Conservation (phyloP, 2,888 invertebrate genomes). For the Microctonus brassicae region DNA sequence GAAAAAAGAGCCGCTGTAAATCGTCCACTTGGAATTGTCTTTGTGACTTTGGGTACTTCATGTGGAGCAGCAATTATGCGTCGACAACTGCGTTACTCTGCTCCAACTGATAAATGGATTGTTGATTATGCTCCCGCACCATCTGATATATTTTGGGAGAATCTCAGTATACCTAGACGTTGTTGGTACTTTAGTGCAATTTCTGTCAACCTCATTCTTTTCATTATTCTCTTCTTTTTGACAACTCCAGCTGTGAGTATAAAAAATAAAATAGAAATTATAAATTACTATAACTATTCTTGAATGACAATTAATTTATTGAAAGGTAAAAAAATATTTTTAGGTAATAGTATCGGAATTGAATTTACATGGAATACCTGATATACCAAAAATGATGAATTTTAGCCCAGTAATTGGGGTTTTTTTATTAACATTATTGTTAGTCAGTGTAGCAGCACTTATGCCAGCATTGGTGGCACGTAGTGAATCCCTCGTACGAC, state of each 20-base stretch:
- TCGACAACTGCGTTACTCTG: slow-evolving; percentile 60
- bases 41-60: slow-evolving; percentile 80
- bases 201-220: slow-evolving; percentile 83
- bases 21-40: slow-evolving; percentile 90
- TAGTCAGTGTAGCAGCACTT: slow-evolving; percentile 91
- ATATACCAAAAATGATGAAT: slow-evolving; percentile 70
- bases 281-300: background rate
- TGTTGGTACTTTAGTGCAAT: slow-evolving; percentile 90
- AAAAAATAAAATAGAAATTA: background rate
- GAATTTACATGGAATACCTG: slow-evolving; percentile 56
- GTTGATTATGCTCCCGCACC: slow-evolving; percentile 91
- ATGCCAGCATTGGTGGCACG: slow-evolving; percentile 92
- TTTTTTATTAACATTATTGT: slow-evolving; percentile 89
- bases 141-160: slow-evolving; percentile 95
- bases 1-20: slow-evolving; percentile 84
- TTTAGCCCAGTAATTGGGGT: slow-evolving; percentile 82
- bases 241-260: slow-evolving; percentile 93
- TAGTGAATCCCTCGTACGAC: slow-evolving; percentile 91
- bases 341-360: slow-evolving; percentile 57
- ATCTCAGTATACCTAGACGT: slow-evolving; percentile 85
- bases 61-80: slow-evolving; percentile 65
- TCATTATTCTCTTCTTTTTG: slow-evolving; percentile 88
- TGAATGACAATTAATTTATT: background rate
- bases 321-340: slow-evolving; percentile 8
- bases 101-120: slow-evolving; percentile 76